Base-by-base conservation (phyloP, 2,888 invertebrate species). In the Bombylius discolor region DNA sequence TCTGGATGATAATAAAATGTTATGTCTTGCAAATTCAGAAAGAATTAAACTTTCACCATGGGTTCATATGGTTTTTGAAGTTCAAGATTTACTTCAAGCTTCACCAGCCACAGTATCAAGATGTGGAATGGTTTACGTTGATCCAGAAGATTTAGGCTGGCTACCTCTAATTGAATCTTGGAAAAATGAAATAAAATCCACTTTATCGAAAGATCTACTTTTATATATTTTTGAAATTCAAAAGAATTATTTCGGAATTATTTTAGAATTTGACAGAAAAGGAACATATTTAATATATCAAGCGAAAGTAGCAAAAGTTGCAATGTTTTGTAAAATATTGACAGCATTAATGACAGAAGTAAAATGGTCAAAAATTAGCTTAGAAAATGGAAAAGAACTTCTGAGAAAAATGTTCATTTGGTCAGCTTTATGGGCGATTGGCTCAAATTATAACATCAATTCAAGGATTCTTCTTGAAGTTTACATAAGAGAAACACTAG, bases 1-100 rank as follows among this genome's bases (percentile, higher is more conserved):
- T 0, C 77, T 93, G 7, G 94, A 94, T 67, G 93, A 94, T 68
- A 94, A 94, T 70, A 94, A 93, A 75, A 91, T 93, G 90, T 72
- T 94, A 45, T 93, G 93, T 65, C 76, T 94, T 45, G 91, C 92
- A 3, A 93, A 93, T 77, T 91, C 91, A 0, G 93, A 91, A 72
- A 78, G 91, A 58, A 94, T 94, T 60, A 92, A 92, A 71, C 79
- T 93, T 34, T 89, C 92, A 0, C 85, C 88, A 0, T 89, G 85
- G 75, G 89, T 93, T 1, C 91, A 90, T 66, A 91, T 93, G 90
- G 72, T 93, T 31, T 93, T 93, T 70, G 89, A 89, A 77, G 85
- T 85, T 9, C 84, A 87, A 66, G 92, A 93, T 71, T 75, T 93
- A 54, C 80, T 89, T 0, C 92, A 92, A 69, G 93, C 93, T 1